phyloP scores from a whole-genome alignment of 1,140 invertebrate species.

The Wasmannia auropunctata region DNA sequence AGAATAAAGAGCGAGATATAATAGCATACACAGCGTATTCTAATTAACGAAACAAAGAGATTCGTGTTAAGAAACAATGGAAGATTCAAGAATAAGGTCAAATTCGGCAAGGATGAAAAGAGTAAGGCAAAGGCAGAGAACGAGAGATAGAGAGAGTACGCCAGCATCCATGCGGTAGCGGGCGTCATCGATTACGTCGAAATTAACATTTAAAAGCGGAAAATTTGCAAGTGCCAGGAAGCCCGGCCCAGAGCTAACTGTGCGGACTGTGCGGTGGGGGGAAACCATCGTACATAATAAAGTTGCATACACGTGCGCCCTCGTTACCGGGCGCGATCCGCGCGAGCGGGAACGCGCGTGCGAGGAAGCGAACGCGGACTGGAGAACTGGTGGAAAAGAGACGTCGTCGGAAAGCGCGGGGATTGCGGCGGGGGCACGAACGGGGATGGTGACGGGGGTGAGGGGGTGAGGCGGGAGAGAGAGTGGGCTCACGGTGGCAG shows the following conservation, averaged over 20 bases:
- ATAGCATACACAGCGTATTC: neutral
- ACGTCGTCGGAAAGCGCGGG: constrained; percentile 40
- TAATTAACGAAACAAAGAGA: constrained; percentile 1
- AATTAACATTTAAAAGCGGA: constrained; percentile 80
- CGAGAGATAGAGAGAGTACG: neutral
- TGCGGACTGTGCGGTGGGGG: constrained; percentile 36
- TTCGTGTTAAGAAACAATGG: neutral
- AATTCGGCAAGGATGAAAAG: neutral
- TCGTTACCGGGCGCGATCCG: constrained; percentile 65
- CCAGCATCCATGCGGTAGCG: constrained; percentile 45
- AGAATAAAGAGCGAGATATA: neutral
- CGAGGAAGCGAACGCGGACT: neutral
- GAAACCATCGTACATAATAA: constrained; percentile 67
- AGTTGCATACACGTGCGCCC: constrained; percentile 63
- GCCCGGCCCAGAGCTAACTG: constrained; percentile 59
- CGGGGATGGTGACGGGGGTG: neutral
- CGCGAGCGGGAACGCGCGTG: constrained; percentile 4
- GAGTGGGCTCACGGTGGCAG: constrained; percentile 36
- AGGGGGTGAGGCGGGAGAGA: neutral
- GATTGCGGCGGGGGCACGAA: constrained; percentile 7
- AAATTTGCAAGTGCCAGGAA: constrained; percentile 79
- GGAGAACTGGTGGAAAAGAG: constrained; percentile 34
- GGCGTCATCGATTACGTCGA: constrained; percentile 76
- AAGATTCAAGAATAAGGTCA: neutral
- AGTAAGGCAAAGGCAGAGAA: neutral